Base-by-base conservation (phyloP, 2,888 invertebrate species). In the Orgyia antiqua region DNA sequence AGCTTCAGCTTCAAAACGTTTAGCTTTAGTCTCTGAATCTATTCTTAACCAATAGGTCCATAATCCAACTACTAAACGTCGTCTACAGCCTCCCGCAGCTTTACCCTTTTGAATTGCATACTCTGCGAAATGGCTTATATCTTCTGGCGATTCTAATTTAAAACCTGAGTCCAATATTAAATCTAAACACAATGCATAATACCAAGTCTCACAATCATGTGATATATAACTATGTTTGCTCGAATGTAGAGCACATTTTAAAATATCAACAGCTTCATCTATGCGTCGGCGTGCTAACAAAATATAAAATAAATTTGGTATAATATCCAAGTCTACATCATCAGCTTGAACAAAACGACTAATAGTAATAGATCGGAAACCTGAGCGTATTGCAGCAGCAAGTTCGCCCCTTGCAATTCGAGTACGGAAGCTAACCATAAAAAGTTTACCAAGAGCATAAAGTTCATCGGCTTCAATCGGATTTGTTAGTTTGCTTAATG, bases 101-200 rank as follows among this genome's bases (percentile, higher is more conserved):
- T 47, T 62, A n/a, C 66, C 70, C 37, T 45, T 69, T 20, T 51
- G 42, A 33, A 79, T 44, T 10, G 68, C 58, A 45, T 55, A 66
- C 24, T 77, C 68, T 2, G 87, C 87, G 36, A 74, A 88, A 3
- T 63, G 53, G 38, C 68, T 72, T 36, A 88, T 87, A 24, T 69
- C 72, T 10, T 72, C 58, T 2, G 87, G 80, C 1, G 79, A 64
- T 54, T 89, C 88, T 27, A 89, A 46, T 33, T 80, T 70, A 51
- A 89, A 84, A 3, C 89, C 86, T 42, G 89, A 82, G 45, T 91
- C 89, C 20, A 90, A 52, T 29, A 88, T 71, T 45, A 90, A 56
- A 31, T 89, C 89, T 32, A 90, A 72, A 39, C 88, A 88, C 18
- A 89, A 70, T 0, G 89, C 88, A 44, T 88, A 88, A 47, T 90